Evolutionary conservation across 1,140 invertebrate genomes (phyloP).

Genomic region (Trichonephila clavipes): DNA sequence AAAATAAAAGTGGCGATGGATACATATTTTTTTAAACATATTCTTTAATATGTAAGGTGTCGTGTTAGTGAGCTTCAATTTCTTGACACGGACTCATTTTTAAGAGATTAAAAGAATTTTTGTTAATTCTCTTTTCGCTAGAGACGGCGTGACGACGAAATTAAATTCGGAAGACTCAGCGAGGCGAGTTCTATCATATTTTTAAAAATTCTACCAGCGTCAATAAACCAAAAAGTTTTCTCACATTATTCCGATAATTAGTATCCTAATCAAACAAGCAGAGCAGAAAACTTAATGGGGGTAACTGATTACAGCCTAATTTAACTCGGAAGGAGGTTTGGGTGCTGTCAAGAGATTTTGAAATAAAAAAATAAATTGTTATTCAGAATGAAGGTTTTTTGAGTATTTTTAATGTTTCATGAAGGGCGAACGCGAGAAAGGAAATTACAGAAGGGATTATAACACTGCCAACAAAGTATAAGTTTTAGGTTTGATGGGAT

Average conservation of each 20-base stretch:
- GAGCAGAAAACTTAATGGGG: constrained; percentile 42
- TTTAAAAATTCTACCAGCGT: constrained; percentile 14
- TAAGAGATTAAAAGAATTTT: constrained; percentile 20
- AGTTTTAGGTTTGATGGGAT: constrained; percentile 12
- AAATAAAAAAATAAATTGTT: neutral
- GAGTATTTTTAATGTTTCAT: neutral
- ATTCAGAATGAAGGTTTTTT: neutral
- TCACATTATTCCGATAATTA: constrained; percentile 49
- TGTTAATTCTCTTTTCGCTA: constrained; percentile 48
- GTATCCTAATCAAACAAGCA: constrained; percentile 43
- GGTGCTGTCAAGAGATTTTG: neutral
- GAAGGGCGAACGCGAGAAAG: neutral
- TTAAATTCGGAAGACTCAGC: neutral
- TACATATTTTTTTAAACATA: neutral
- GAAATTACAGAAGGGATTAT: constrained; percentile 45
- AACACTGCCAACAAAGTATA: constrained; percentile 32
- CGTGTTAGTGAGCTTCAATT: neutral
- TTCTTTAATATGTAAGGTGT: neutral
- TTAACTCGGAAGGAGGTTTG: constrained; percentile 24
- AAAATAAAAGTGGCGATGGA: neutral
- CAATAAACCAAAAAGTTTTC: constrained; percentile 44
- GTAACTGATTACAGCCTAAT: constrained; percentile 45
- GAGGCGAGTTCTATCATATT: neutral
- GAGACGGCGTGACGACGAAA: constrained; percentile 14
- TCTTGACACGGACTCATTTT: constrained; percentile 43